These are phyloP conservation scores for Spatulosminthurus flaviceps DNA, from an alignment of 2,888 invertebrate species.

Conservation along the genomic window DNA sequence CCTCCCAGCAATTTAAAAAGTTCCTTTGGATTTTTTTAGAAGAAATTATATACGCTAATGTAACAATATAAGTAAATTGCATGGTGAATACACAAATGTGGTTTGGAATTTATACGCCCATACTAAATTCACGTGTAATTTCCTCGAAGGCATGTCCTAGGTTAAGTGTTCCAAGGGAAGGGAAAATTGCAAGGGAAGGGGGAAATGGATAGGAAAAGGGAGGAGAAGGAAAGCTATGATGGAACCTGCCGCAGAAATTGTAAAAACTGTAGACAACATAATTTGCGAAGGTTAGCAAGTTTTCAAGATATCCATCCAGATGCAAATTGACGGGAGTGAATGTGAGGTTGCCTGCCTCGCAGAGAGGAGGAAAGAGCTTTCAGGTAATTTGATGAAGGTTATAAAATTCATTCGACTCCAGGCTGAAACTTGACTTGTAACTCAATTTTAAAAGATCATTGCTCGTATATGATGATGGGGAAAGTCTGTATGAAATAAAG, in stretches of 20 bases:
- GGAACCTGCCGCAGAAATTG: too few relatives aligned
- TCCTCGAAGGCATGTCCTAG: too few relatives aligned
- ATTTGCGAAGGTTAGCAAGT: constrained; percentile 28
- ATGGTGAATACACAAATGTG: too few relatives aligned
- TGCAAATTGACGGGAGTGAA: not conserved
- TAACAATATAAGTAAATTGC: too few relatives aligned
- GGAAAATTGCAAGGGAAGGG: constrained; percentile 5
- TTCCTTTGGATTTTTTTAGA: too few relatives aligned
- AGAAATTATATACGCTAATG: too few relatives aligned
- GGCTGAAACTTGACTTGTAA: constrained; percentile 39
- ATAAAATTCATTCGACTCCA: constrained; percentile 46
- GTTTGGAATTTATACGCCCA: too few relatives aligned
- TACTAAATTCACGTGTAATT: too few relatives aligned
- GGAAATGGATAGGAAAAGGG: constrained; percentile 11
- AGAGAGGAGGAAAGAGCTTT: constrained; percentile 37
- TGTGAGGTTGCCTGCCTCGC: not conserved
- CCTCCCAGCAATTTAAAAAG: too few relatives aligned
- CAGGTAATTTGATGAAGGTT: constrained; percentile 46
- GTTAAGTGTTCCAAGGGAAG: not conserved
- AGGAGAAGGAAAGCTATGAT: not conserved
- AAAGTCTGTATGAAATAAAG: constrained; percentile 33
- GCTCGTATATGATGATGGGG: constrained; percentile 26
- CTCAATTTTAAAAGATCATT: constrained; percentile 43
- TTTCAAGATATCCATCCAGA: not conserved
- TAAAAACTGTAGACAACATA: constrained; percentile 19